Evolutionary conservation across 2,113 vertebrate genomes (phyloP), one percentile per base, ranked within the genome.

Genomic region (Xerus inauris): DNA sequence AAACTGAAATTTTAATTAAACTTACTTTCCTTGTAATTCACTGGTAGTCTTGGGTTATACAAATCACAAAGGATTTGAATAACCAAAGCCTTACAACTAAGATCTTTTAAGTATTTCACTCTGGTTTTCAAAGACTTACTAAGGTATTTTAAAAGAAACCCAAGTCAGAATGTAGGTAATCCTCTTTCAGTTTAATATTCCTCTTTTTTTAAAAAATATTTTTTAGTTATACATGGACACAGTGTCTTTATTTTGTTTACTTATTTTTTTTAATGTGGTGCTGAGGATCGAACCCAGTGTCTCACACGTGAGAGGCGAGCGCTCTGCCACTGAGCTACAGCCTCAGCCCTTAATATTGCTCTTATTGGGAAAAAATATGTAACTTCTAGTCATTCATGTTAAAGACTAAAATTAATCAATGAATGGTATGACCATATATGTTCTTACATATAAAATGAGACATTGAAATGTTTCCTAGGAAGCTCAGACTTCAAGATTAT

Each of bases 1-100:
- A 97, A 96, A 98, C 59, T 97, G 97, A 98, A 95, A 98, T 96
- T 98, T 98, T 97, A 98, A 99, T 98, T 98, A 97, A 98, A 98
- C 97, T 96, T 97, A 93, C 88, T 98, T 97, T 83, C 19, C 71
- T 95, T 97, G 77, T 87, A 95, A 97, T 89, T 97, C 65, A 91
- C 94, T 87, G 87, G 94, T 85, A 89, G 96, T 97, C 87, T 94
- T 95, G 83, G 94, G 83, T 94, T 80, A 96, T 86, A 97, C 93
- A 98, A 98, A 73, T 96, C 95, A 95, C 83, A 95, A 86, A 95
- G 90, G 87, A 98, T 96, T 97, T 98, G 82, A 98, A 96, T 97
- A 97, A 96, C 80, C 73, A 97, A 95, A 97, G 83, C 17, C 81
- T 94, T 92, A 95, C 59, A 96, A 96, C 49, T 38, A 89, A 94